phyloP scores from a whole-genome alignment of 2,113 vertebrate genomes.

The Aplodontia rufa region DNA sequence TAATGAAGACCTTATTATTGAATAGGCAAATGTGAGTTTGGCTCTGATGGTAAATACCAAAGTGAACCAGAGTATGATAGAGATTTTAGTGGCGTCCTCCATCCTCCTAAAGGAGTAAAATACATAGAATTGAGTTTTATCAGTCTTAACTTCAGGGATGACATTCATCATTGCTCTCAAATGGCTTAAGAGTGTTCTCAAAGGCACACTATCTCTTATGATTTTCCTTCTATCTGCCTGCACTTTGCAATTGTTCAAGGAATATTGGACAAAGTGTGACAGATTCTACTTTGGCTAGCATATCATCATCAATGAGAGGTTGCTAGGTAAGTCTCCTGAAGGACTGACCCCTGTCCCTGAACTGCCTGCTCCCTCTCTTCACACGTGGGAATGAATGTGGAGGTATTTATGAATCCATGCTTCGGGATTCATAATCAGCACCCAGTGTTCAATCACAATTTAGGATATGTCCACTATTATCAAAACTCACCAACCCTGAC shows the following conservation, averaged over 20 bases:
- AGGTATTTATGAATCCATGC: background rate
- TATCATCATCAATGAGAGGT: background rate
- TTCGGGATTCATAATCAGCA: constrained; percentile 53
- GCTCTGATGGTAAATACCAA: background rate
- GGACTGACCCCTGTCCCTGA: fast-evolving
- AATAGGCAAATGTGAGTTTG: background rate
- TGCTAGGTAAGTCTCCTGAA: background rate
- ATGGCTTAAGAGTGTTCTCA: background rate
- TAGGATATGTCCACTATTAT: constrained; percentile 59
- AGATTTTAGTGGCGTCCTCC: background rate
- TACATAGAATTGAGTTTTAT: background rate
- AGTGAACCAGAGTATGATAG: background rate
- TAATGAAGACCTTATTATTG: background rate
- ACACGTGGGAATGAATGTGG: background rate
- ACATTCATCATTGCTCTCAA: background rate
- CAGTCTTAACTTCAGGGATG: background rate
- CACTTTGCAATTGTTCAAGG: background rate
- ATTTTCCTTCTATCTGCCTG: background rate
- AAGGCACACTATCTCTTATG: background rate
- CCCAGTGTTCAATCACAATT: background rate
- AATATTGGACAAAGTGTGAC: background rate
- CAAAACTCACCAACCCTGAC: constrained; percentile 68
- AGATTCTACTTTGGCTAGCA: background rate
- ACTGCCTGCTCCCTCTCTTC: background rate
- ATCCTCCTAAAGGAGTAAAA: background rate